A percentile compares a stretch with the other conserved stretches of the same genome.
phyloP scores from a whole-genome alignment of 92 coral and sea anemone species.

The Parazoanthus swiftii region DNA sequence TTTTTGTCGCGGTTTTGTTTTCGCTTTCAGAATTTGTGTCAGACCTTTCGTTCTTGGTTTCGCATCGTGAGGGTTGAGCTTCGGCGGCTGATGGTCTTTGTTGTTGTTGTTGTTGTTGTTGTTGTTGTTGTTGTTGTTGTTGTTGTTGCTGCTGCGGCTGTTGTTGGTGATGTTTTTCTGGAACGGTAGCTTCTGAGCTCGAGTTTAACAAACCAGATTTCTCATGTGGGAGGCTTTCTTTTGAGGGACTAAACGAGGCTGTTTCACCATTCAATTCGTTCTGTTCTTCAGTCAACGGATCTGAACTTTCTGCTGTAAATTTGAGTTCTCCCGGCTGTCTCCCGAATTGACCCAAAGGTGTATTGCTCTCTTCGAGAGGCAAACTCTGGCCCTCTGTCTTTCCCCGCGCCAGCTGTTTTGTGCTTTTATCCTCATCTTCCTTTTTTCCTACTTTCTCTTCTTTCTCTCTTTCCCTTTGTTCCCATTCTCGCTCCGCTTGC shows the following conservation, averaged over 20 bases:
- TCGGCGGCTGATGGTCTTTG: neutral
- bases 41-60: conserved; percentile 8
- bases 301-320: neutral
- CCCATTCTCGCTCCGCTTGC: conserved; percentile 22
- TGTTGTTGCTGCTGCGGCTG: neutral
- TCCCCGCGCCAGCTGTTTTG: neutral
- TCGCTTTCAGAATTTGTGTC: neutral
- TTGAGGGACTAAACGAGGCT: neutral
- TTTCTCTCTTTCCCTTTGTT: neutral
- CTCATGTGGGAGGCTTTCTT: neutral
- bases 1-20: neutral
- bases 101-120: neutral
- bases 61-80: neutral
- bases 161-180: neutral
- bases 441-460: neutral
- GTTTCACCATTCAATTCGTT: neutral
- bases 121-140: neutral
- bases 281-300: neutral
- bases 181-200: neutral
- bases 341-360: neutral
- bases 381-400: neutral
- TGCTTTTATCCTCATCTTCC: neutral
- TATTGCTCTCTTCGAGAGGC: neutral
- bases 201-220: neutral
- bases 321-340: neutral